A percentile compares a stretch with the other conserved stretches of the same genome.
Evolutionary conservation across 2,888 invertebrate species (phyloP).

Genomic region (Agrotis ipsilon): DNA sequence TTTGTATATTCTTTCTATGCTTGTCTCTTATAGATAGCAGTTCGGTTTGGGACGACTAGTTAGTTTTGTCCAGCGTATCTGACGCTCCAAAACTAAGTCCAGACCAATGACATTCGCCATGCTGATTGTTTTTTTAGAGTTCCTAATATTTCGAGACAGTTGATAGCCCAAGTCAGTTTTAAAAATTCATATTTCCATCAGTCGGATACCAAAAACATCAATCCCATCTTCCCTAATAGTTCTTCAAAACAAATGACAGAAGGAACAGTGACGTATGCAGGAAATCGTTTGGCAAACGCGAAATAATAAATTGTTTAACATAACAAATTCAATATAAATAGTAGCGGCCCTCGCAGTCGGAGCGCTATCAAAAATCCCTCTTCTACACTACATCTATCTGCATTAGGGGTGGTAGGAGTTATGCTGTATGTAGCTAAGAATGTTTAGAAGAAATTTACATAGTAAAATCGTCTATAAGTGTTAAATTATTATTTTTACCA

Average conservation of each 20-base stretch:
- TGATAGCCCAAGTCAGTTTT: too few relatives aligned
- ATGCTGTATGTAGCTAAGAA: constrained; percentile 57
- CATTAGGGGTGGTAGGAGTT: constrained; percentile 72
- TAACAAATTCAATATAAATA: constrained; percentile 85
- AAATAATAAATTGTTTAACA: constrained; percentile 77
- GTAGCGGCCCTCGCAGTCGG: constrained; percentile 70
- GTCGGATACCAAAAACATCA: not conserved
- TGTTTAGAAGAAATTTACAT: not conserved
- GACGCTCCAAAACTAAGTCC: too few relatives aligned
- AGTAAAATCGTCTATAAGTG: too few relatives aligned
- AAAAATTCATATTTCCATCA: not conserved
- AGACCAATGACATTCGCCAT: too few relatives aligned
- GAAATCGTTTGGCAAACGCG: constrained; percentile 81
- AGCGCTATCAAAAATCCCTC: constrained; percentile 78
- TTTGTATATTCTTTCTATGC: too few relatives aligned
- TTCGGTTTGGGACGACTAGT: too few relatives aligned
- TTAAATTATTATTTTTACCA: too few relatives aligned
- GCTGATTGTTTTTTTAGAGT: too few relatives aligned
- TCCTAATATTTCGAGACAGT: too few relatives aligned
- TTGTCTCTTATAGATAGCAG: too few relatives aligned
- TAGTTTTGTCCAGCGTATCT: too few relatives aligned
- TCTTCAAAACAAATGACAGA: constrained; percentile 60
- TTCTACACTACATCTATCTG: constrained; percentile 81
- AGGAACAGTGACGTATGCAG: constrained; percentile 69
- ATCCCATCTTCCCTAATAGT: constrained; percentile 13